Base-by-base conservation (phyloP, 2,797 vertebrate genomes). In the Sebastes wilsoni region DNA sequence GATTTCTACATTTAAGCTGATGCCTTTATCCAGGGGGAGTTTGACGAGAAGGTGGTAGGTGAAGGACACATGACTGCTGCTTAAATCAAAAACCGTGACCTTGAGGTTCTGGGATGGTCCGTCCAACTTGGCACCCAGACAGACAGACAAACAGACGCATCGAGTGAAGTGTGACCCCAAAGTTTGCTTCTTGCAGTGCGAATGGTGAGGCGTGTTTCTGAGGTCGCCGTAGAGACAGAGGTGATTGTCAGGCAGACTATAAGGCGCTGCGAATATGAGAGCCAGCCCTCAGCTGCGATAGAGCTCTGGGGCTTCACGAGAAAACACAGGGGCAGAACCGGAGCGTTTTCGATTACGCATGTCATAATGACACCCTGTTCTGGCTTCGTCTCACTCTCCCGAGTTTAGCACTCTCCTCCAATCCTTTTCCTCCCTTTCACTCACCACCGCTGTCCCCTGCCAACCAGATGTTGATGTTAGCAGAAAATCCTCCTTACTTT, bases 381-480 rank as follows among this genome's bases (percentile, higher is more conserved):
- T 89, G 77, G 81, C 75, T 84, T 80, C 4, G 14, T 80, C 72
- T 69, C 75, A 55, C 72, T 56, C 77, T 82, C 81, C 58, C 64
- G 66, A 79, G 54, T 89, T 88, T 61, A 75, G 62, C 55, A 22
- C 77, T 80, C 83, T 87, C 78, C 46, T 84, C 83, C 79, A 77
- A 8, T 71, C 76, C 62, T 81, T 84, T 87, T 81, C 74, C 84
- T 73, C 81, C 81, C 77, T 77, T 81, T 91, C 81, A 68, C 77
- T 92, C 84, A 83, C 68, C 80, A 79, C 79, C 22, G 22, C 78
- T 86, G 72, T 83, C 75, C 77, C 22, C 81, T 90, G 93, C 92
- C 90, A 91, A 92, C 85, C 93, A 95, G 92, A 93, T 93, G 91
- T 93, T 92, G 89, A 88, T 89, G 79, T 91, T 83, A 77, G 71